Evolutionary conservation across 2,113 vertebrate species (phyloP).

Genomic region (Oreochromis tanganicae): DNA sequence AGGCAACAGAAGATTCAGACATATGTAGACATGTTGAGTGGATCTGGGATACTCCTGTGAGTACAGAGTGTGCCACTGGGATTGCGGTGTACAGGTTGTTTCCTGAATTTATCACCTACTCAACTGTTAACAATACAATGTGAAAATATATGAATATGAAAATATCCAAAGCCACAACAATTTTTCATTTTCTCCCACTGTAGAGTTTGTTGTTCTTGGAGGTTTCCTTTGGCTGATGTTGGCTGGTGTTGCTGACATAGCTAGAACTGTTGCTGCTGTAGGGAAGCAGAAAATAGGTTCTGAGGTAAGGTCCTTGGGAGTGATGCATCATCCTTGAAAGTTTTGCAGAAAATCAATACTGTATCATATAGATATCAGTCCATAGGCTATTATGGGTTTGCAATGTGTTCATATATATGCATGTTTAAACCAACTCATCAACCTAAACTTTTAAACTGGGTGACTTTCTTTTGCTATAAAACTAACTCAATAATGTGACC

Average conservation of each 20-base stretch:
- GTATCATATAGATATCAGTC: not conserved
- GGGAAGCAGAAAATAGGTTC: not conserved
- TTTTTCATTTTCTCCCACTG: not conserved
- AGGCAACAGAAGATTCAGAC: not conserved
- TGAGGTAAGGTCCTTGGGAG: not conserved
- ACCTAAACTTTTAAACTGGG: not conserved
- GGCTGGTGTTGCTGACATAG: not conserved
- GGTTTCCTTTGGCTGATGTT: not conserved
- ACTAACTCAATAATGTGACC: not conserved
- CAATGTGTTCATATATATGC: not conserved
- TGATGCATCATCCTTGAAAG: not conserved
- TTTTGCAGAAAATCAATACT: not conserved
- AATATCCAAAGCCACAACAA: not conserved
- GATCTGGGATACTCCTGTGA: not conserved
- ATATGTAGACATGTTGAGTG: not conserved
- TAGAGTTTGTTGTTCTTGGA: not conserved
- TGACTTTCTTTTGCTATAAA: not conserved
- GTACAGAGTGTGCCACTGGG: not conserved
- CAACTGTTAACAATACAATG: not conserved
- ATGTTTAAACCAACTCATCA: not conserved
- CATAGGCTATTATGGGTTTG: not conserved
- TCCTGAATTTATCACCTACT: slow-evolving; percentile 36
- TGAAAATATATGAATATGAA: not conserved
- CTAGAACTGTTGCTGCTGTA: not conserved
- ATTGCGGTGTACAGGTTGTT: not conserved